Evolutionary conservation across 2,113 vertebrate genomes (phyloP).

Genomic region (Trachemys scripta): DNA sequence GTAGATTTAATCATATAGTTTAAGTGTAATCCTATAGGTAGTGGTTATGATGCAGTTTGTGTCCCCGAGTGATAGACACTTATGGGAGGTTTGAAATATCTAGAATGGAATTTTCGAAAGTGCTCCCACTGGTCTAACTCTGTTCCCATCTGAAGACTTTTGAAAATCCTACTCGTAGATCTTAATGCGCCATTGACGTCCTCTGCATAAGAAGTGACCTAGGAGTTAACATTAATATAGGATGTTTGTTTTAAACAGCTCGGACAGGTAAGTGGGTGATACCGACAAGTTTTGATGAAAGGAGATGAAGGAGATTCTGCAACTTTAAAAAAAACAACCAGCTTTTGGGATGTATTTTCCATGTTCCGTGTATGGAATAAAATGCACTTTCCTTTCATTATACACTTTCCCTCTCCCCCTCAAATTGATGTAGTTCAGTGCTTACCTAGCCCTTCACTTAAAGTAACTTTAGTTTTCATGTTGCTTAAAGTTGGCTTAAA

Average conservation of each 20-base stretch:
- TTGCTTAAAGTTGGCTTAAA: conserved; percentile 85
- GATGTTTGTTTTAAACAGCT: background rate
- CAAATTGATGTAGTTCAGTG: conserved; percentile 79
- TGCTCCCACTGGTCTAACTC: background rate
- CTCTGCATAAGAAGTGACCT: background rate
- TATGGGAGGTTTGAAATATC: background rate
- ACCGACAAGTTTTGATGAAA: background rate
- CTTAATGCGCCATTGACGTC: background rate
- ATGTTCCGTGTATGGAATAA: conserved; percentile 83
- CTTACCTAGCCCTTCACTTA: conserved; percentile 71
- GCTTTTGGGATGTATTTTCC: conserved; percentile 54
- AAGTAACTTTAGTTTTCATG: conserved; percentile 76
- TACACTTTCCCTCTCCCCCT: conserved; percentile 71
- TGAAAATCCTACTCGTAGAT: background rate
- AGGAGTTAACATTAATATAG: background rate
- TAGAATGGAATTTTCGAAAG: background rate
- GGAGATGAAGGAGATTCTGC: conserved; percentile 57
- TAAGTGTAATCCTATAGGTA: background rate
- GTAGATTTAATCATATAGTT: background rate
- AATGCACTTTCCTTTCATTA: conserved; percentile 59
- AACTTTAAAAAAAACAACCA: conserved; percentile 67
- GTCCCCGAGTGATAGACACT: background rate
- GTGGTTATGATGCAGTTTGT: background rate
- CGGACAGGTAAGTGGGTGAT: background rate
- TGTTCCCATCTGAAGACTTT: background rate